Conservation (phyloP, 2,113 vertebrate species). For the Anhinga anhinga region DNA sequence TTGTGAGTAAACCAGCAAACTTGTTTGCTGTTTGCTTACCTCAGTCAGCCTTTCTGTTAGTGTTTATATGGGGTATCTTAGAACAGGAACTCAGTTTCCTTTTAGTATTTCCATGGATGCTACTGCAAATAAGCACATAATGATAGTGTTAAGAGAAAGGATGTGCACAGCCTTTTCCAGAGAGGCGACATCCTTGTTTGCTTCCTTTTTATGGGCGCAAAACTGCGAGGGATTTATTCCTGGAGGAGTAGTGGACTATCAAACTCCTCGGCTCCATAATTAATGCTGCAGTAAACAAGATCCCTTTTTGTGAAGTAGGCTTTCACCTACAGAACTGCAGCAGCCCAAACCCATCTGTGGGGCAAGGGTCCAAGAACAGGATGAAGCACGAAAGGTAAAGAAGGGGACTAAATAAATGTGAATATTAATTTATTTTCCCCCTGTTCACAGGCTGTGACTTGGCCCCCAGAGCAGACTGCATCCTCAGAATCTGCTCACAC, state of each 20-base stretch:
- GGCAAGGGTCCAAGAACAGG: not conserved
- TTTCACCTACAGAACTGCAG: not conserved
- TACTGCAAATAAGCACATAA: not conserved
- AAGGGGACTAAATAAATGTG: constrained; percentile 36
- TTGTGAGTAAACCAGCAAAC: not conserved
- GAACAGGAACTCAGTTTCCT: not conserved
- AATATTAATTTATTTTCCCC: constrained; percentile 78
- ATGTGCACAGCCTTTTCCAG: not conserved
- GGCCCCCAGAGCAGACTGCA: constrained; percentile 5
- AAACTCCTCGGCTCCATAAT: not conserved
- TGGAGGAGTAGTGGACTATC: not conserved
- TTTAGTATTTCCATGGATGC: not conserved
- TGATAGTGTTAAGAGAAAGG: not conserved
- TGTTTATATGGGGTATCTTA: not conserved
- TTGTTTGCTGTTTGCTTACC: not conserved
- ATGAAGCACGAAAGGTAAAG: constrained; percentile 19
- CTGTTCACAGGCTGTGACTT: not conserved
- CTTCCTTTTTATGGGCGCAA: not conserved
- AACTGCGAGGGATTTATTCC: not conserved
- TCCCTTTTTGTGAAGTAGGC: not conserved
- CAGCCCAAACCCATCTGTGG: not conserved
- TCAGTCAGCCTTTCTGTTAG: not conserved
- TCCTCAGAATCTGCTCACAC: constrained; percentile 40
- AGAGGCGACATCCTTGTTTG: not conserved
- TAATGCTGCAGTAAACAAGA: not conserved